These are phyloP conservation scores for Araneus ventricosus DNA, from an alignment of 1,140 invertebrate species.

Conservation along the genomic window DNA sequence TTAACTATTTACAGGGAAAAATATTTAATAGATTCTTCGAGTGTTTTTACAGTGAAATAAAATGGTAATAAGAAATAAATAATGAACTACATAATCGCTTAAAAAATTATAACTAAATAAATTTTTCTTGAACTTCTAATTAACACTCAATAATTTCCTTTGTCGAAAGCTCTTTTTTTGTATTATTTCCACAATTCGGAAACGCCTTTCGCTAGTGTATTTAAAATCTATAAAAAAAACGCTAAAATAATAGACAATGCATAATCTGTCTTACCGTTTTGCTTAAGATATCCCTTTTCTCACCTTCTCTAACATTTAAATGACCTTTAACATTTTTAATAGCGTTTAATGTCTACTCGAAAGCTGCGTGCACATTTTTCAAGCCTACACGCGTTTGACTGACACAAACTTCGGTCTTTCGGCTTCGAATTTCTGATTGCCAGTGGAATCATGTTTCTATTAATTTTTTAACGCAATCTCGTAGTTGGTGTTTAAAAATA, in stretches of 20 bases:
- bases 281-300: background rate
- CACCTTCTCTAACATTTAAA: background rate
- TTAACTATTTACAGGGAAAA: no score
- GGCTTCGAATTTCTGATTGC: background rate
- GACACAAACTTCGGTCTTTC: background rate
- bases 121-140: no score
- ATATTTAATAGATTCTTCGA: no score
- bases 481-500: no score
- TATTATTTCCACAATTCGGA: no score
- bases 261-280: background rate
- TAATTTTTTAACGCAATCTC: no score
- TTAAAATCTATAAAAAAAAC: background rate
- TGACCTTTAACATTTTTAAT: conserved; percentile 68
- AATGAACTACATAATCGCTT: no score
- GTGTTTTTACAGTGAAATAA: no score
- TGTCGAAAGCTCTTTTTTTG: no score
- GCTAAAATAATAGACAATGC: background rate
- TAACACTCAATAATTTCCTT: no score
- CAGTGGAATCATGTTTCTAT: background rate
- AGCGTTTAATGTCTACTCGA: conserved; percentile 25
- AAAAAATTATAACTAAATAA: no score
- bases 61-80: no score
- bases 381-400: background rate
- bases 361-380: background rate
- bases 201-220: background rate